Conservation (phyloP, 2,888 invertebrate genomes). For the Drosophila maculinotata region DNA sequence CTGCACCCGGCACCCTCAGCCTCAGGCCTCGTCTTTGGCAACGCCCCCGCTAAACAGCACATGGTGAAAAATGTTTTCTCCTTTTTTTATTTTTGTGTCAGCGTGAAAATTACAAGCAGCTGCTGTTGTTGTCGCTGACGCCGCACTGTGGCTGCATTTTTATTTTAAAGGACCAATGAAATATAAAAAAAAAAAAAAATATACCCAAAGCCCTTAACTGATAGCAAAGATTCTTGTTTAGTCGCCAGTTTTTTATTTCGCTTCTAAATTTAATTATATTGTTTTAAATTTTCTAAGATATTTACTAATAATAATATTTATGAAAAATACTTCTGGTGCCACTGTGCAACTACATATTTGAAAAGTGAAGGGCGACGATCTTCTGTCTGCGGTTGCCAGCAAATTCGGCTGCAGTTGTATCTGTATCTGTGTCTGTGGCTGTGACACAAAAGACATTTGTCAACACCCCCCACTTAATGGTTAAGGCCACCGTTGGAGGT, state of each 20-base stretch:
- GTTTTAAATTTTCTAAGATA: not conserved
- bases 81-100: slow-evolving; percentile 37
- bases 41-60: slow-evolving; percentile 59
- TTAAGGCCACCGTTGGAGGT: slow-evolving; percentile 29
- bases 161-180: not conserved
- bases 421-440: slow-evolving; percentile 31
- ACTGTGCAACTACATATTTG: slow-evolving; percentile 36
- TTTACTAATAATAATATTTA: not conserved
- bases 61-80: slow-evolving; percentile 70
- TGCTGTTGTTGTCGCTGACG: slow-evolving; percentile 43
- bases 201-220: too few species aligned
- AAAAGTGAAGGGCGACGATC: slow-evolving; percentile 51
- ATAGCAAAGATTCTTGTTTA: too few species aligned
- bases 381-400: slow-evolving; percentile 37
- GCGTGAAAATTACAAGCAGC: slow-evolving; percentile 81
- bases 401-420: slow-evolving; percentile 32
- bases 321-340: not conserved
- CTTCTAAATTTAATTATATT: too few species aligned
- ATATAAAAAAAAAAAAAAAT: not conserved
- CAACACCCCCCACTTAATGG: slow-evolving; percentile 76
- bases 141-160: slow-evolving; percentile 33
- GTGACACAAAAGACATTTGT: slow-evolving; percentile 78
- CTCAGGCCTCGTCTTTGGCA: slow-evolving; percentile 15
- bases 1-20: slow-evolving; percentile 11
- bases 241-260: too few species aligned